phyloP scores from a whole-genome alignment of 2,113 vertebrate species.

The Perognathus longimembris region DNA sequence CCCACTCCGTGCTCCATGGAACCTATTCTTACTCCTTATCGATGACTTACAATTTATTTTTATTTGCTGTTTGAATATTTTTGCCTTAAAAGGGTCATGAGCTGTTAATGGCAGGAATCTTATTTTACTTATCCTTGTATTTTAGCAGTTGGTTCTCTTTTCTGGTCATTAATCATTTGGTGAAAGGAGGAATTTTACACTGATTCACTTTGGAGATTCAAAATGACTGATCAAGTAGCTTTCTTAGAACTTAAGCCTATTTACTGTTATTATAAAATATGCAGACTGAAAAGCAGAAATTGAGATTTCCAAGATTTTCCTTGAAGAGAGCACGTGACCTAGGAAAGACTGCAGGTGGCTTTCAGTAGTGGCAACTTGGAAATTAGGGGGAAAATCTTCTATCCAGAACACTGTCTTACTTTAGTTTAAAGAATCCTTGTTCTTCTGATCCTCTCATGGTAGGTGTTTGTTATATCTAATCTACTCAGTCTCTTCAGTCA shows the following conservation, averaged over 20 bases:
- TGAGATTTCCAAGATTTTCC: neutral
- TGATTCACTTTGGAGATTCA: neutral
- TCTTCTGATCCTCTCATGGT: neutral
- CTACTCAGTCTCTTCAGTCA: neutral
- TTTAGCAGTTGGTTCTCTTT: neutral
- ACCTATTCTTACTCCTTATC: neutral
- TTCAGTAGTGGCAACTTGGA: neutral
- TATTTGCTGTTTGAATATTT: neutral
- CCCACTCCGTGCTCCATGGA: neutral
- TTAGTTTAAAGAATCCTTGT: neutral
- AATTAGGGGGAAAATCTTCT: neutral
- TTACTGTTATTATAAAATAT: neutral
- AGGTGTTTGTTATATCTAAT: rapidly evolving
- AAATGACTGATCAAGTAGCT: neutral
- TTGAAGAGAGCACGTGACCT: neutral
- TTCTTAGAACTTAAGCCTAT: neutral
- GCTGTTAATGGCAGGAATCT: neutral
- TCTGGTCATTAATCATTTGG: slow-evolving; percentile 9
- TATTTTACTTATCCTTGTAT: neutral
- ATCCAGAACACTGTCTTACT: neutral
- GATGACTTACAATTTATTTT: neutral
- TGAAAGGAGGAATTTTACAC: slow-evolving; percentile 1
- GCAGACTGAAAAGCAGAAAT: neutral
- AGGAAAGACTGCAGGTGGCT: neutral
- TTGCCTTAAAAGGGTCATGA: neutral